These are phyloP conservation scores for Lithophane leautieri DNA, from an alignment of 2,888 invertebrate species.

Conservation along the genomic window DNA sequence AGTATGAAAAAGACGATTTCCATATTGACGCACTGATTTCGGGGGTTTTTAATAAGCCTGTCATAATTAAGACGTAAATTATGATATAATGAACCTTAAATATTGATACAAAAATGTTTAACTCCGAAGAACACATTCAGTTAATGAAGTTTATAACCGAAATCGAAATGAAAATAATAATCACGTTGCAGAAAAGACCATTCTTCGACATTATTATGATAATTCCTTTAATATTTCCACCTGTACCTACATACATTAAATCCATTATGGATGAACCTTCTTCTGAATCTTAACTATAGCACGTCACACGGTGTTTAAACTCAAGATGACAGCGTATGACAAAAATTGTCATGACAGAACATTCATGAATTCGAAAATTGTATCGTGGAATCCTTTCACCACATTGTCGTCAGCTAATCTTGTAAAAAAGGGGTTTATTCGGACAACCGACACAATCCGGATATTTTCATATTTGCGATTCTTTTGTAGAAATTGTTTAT, in stretches of 20 bases:
- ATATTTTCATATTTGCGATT: conserved; percentile 80
- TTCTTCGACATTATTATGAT: background rate
- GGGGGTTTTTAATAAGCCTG: conserved; percentile 11
- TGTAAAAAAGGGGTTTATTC: conserved; percentile 68
- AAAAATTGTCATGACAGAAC: conserved; percentile 64
- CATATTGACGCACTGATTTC: conserved; percentile 34
- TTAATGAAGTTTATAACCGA: conserved; percentile 8
- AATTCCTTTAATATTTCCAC: conserved; percentile 23
- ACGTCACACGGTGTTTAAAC: conserved; percentile 57
- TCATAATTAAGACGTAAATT: conserved; percentile 18
- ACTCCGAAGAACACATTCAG: conserved; percentile 4
- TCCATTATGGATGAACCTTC: conserved; percentile 8
- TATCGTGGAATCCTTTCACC: conserved; percentile 66
- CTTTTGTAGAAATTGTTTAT: conserved; percentile 83
- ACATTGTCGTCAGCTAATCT: conserved; percentile 73
- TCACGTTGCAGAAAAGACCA: conserved; percentile 7
- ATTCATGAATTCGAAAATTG: conserved; percentile 68
- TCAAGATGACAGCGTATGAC: conserved; percentile 52
- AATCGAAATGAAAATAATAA: conserved; percentile 26
- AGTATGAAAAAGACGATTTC: conserved; percentile 32
- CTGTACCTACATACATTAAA: conserved; percentile 26
- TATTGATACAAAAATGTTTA: conserved; percentile 8
- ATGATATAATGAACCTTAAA: conserved; percentile 3
- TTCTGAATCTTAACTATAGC: conserved; percentile 23
- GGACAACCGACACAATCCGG: conserved; percentile 75